Evolutionary conservation across 2,113 vertebrate species (phyloP), one percentile per base, ranked within the genome.

Genomic region (Hiodon alosoides): DNA sequence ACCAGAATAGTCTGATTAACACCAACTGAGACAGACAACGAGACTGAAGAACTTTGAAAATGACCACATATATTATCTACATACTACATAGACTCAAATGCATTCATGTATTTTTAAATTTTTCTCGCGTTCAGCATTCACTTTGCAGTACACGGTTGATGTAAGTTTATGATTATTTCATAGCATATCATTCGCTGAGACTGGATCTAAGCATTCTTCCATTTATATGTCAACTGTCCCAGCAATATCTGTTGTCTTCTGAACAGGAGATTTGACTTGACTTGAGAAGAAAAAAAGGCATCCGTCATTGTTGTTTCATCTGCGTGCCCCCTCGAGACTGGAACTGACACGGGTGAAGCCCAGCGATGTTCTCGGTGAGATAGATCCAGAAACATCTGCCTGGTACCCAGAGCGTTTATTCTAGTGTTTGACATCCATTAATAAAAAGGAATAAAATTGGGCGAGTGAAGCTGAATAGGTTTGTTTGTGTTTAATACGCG

Each of bases 181-280:
- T 31, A 31, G 31, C 31, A 31, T 31, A 31, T 31, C 31, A 31
- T 31, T 31, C 31, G 31, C 31, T 31, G 31, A 31, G 31, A 31
- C 31, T 31, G 31, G 31, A 85, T 84, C 81, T 72, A 75, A 75
- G 77, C 84, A 31, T 31, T 31, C 31, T 85, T 86, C 86, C 85
- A 83, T 87, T 76, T 75, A 77, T 66, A 82, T 83, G 87, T 86
- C 87, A 89, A 87, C 86, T 87, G 86, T 90, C 87, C 71, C 76
- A 9, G 62, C 80, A 52, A 90, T 87, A 87, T 88, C 69, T 14
- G 47, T 50, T 69, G 78, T 81, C 79, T 14, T 2, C 31, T 0
- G 78, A 75, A 78, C 76, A 0, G 48, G 3, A 67, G 59, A 64
- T 13, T 4, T 51, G 68, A 61, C 83, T 79, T 83, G 87, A 87